Conservation (phyloP, 2,113 vertebrate species). For the Platichthys stellatus region DNA sequence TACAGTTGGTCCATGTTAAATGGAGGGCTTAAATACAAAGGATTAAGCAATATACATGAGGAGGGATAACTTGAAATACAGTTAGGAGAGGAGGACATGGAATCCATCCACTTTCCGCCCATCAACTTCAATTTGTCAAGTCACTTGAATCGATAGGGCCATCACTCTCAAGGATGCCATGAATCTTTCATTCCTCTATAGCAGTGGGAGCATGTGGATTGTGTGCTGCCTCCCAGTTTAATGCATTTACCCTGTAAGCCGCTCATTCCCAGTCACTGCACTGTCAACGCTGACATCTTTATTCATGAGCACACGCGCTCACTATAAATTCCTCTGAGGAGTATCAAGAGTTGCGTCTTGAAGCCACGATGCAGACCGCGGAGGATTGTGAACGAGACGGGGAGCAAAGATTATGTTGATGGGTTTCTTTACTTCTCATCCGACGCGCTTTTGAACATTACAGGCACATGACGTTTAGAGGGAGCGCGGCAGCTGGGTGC, state of each 20-base stretch:
- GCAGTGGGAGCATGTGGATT: conserved; percentile 42
- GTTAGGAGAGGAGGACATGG: conserved; percentile 21
- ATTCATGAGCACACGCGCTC: conserved; percentile 78
- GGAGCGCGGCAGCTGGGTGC: background rate
- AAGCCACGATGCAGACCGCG: conserved; percentile 58
- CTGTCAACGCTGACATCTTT: conserved; percentile 77
- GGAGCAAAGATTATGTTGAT: conserved; percentile 42
- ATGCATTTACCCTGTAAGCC: conserved; percentile 79
- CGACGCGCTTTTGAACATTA: conserved; percentile 46
- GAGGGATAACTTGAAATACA: conserved; percentile 48
- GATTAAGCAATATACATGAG: conserved; percentile 66
- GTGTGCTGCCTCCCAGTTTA: conserved; percentile 64
- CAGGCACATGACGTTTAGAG: conserved; percentile 28
- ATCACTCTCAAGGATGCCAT: conserved; percentile 60
- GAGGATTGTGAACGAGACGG: conserved; percentile 57
- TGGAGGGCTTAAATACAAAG: conserved; percentile 48
- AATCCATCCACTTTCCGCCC: conserved; percentile 44
- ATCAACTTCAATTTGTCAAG: conserved; percentile 52
- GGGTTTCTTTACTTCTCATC: conserved; percentile 43
- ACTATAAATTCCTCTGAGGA: conserved; percentile 72
- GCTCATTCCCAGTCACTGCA: conserved; percentile 73
- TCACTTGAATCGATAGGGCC: conserved; percentile 63
- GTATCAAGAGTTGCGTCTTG: conserved; percentile 75
- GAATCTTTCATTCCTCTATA: conserved; percentile 68
- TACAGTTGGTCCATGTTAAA: conserved; percentile 38